Evolutionary conservation across 2,888 invertebrate genomes (phyloP), one percentile per base, ranked within the genome.

Genomic region (Harpalus rufipes): DNA sequence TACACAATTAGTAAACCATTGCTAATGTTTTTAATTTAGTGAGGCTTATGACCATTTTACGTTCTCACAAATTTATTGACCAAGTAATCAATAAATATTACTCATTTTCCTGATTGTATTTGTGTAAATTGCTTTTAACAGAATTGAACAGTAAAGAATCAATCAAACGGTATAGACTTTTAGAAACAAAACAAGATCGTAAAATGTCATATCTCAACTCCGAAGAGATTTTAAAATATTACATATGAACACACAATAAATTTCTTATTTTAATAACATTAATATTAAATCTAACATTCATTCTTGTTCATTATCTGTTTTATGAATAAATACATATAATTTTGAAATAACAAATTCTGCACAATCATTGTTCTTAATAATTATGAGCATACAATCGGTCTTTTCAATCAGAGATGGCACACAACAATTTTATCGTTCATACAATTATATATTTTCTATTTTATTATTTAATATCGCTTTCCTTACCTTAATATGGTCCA

Each of bases 401-500:
- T 44, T 44, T 44, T 10, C 6, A 44, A 44, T 44, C 44, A 44
- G 8, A 44, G 8, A 44, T 25, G 25, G 25, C 3, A 25, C 25
- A 25, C 25, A 25, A 32, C 32, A 32, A 32, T 32, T 32, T 32
- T 32, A 32, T 32, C 32, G 1, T 21, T 32, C 32, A 32, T 32
- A 6, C 32, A 32, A 32, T 32, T 32, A 32, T 32, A 5, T 5
- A 32, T 32, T 32, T 32, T 32, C 32, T 32, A 32, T 32, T 32
- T 32, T 32, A 32, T 3, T 59, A 58, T 2, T 58, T n/a, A 6
- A 63, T 21, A 2, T 25, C 10, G 18, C 8, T 10, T 6, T 21
- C 12, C 68, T 68, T 32, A 96, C 94, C 93, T 96, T 96, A 90
- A 98, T 96, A 90, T 96, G 96, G 91, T 98, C 98, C 88, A 98